Conservation (phyloP, 2,888 invertebrate species). For the Oligia latruncula region DNA sequence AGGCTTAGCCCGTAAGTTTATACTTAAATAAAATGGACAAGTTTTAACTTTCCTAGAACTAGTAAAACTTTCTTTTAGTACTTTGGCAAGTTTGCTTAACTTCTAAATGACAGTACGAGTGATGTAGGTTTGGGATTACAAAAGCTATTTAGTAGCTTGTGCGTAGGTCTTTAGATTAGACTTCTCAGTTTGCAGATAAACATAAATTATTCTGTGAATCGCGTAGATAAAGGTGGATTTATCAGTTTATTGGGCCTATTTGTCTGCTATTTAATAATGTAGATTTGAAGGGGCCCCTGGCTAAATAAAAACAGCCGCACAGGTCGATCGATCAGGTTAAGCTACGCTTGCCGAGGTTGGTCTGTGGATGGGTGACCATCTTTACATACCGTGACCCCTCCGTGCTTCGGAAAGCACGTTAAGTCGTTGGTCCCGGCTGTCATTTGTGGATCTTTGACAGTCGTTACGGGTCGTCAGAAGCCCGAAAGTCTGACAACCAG, state of each 20-base stretch:
- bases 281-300: neutral
- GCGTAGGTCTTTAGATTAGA: neutral
- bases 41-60: constrained; percentile 25
- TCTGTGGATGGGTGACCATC: too few relatives aligned
- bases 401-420: too few relatives aligned
- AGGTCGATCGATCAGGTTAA: too few relatives aligned
- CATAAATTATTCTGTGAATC: neutral
- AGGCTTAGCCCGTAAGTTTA: constrained; percentile 9
- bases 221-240: neutral
- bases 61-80: constrained; percentile 20
- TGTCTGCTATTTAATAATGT: neutral
- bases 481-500: too few relatives aligned
- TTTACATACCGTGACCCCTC: too few relatives aligned
- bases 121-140: constrained; percentile 28
- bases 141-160: constrained; percentile 1
- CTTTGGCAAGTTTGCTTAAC: constrained; percentile 14
- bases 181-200: neutral
- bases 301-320: too few relatives aligned
- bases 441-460: too few relatives aligned
- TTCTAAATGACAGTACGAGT: constrained; percentile 44
- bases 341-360: too few relatives aligned
- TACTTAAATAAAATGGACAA: constrained; percentile 33
- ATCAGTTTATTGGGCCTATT: neutral
- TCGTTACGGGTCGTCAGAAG: too few relatives aligned
- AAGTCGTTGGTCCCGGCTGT: too few relatives aligned